A percentile compares a stretch with the other conserved stretches of the same genome.
Evolutionary conservation across 2,888 invertebrate genomes (phyloP).

Genomic region (Tetranychus piercei): DNA sequence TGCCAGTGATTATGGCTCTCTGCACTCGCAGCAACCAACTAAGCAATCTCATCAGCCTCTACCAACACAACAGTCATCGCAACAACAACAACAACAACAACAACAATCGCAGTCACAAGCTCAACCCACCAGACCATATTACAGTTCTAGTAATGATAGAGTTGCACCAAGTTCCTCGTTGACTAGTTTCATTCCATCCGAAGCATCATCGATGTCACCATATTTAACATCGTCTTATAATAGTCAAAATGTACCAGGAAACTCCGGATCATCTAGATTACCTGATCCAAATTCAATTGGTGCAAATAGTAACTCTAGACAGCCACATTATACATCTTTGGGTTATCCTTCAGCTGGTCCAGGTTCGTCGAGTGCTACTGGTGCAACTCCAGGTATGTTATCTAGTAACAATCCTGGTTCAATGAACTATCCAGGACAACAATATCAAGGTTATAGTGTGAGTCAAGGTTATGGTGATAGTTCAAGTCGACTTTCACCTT

Average conservation of each 20-base stretch:
- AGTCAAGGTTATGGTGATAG: constrained; percentile 9
- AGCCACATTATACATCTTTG: neutral
- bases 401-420: neutral
- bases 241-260: constrained; percentile 7
- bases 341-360: neutral
- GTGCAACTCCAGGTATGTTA: constrained; percentile 1
- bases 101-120: constrained; percentile 19
- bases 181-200: constrained; percentile 8
- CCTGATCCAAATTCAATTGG: neutral
- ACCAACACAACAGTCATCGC: neutral
- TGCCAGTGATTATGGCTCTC: constrained; percentile 12
- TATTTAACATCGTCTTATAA: constrained; percentile 11
- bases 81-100: constrained; percentile 16
- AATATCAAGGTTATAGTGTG: constrained; percentile 18
- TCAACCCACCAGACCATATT: constrained; percentile 11
- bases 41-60: constrained; percentile 19
- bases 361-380: neutral
- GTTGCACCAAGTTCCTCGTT: constrained; percentile 17
- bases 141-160: constrained; percentile 24
- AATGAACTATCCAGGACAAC: neutral
- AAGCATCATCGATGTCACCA: constrained; percentile 11
- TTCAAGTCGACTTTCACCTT: constrained; percentile 19
- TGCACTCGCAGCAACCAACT: constrained; percentile 15
- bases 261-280: neutral
- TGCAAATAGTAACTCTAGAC: neutral